These are phyloP conservation scores for Ricordea florida DNA, from an alignment of 92 coral and sea anemone genomes.

Conservation along the genomic window DNA sequence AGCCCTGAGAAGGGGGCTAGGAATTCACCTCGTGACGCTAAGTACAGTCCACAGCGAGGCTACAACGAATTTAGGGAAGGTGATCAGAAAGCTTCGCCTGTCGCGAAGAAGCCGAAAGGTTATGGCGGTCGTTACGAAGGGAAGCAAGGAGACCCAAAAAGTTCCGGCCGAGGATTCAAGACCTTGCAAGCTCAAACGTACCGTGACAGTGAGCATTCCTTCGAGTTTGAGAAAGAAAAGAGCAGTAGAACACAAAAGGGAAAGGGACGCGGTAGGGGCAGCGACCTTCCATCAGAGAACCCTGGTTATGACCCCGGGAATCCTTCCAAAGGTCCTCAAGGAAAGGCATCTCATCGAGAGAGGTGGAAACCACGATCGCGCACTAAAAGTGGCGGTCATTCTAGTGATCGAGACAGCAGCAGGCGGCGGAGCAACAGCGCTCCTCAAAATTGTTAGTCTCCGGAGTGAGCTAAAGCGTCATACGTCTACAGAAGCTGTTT, in stretches of 20 bases:
- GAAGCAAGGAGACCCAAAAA: neutral
- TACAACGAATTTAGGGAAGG: neutral
- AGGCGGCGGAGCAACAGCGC: neutral
- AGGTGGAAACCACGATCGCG: slow-evolving; percentile 5
- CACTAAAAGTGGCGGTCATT: neutral
- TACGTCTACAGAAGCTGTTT: too few species aligned
- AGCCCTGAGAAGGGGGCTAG: neutral
- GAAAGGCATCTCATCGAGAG: neutral
- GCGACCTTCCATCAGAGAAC: neutral
- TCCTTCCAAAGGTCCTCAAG: neutral
- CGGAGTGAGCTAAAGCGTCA: too few species aligned
- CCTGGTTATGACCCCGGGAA: neutral
- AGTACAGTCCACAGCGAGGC: neutral
- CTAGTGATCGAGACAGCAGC: neutral
- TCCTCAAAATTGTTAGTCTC: neutral
- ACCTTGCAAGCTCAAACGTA: neutral
- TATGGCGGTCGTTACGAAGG: neutral
- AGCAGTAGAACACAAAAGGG: neutral
- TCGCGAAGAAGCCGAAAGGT: neutral
- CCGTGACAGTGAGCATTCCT: neutral
- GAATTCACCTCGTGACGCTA: neutral
- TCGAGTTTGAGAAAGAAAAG: neutral
- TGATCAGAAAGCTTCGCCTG: neutral
- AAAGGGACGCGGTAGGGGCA: too few species aligned
- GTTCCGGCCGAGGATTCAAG: neutral